Base-by-base conservation (phyloP, 2,113 vertebrate genomes). In the Haemorhous mexicanus region DNA sequence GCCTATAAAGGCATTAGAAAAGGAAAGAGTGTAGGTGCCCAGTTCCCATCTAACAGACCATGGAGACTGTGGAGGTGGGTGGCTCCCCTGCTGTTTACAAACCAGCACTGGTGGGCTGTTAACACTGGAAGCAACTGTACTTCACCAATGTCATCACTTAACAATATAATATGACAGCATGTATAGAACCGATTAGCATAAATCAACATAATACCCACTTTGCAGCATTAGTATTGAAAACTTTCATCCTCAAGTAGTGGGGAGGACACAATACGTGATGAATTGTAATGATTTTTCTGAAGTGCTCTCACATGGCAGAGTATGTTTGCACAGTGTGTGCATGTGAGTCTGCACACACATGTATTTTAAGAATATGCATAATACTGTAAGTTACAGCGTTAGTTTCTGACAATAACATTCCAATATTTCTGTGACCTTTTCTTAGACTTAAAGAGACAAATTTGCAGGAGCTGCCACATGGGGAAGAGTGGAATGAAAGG, bases 141-240 rank as follows among this genome's bases (percentile, higher is more conserved):
- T 93, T 94, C 95, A 94, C 86, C 77, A 82, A 32, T 79, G 91
- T 89, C 95, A 79, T 50, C 81, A 84, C 87, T 94, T 96, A 96
- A 95, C 92, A 75, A 78, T 53, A 66, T 64, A 94, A 89, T 87
- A 91, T 75, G 94, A 96, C 95, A 96, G 86, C 76, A 87, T 95
- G 93, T 89, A 62, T 82, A 94, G 81, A 95, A 82, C 76, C 1
- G 22, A 96, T 97, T 94, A 97, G 55, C 93, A 97, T 95, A 96
- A 96, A 97, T 98, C 97, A 98, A 95, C 95, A 87, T 97, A 96
- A 94, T 95, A 91, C 49, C 58, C 90, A 96, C 94, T 96, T 97
- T 74, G 79, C 94, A 91, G 87, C 87, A 80, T 96, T 92, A 85
- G 74, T 92, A 92, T 68, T 78, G 92, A 95, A 96, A 97, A 97